Conservation (phyloP, 2,113 vertebrate genomes). For the Scytalopus superciliaris region DNA sequence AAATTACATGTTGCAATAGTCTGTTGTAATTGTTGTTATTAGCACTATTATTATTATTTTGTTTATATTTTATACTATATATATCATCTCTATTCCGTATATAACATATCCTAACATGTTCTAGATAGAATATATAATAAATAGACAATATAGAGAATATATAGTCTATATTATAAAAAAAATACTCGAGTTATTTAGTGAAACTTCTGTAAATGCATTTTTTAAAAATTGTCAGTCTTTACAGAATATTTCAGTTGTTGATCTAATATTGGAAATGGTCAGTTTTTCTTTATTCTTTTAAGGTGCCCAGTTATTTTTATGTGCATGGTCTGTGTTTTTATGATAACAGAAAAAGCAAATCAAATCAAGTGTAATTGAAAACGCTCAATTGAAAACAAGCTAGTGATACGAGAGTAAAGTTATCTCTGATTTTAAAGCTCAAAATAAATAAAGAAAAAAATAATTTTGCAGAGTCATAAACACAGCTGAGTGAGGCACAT, state of each 20-base stretch:
- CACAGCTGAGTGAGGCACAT: not conserved
- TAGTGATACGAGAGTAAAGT: accelerated
- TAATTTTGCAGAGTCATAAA: not conserved
- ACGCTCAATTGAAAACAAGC: not conserved
- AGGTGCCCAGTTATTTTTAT: not conserved
- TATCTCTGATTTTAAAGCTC: not conserved
- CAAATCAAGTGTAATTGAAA: not conserved
- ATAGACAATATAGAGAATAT: not conserved
- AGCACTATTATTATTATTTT: not conserved
- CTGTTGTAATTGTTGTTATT: not conserved
- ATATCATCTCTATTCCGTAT: not conserved
- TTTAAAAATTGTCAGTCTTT: not conserved
- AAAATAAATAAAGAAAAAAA: not conserved
- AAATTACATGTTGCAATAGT: not conserved
- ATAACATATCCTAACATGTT: not conserved
- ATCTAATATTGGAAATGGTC: not conserved
- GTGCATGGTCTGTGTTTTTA: not conserved
- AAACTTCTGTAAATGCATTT: not conserved
- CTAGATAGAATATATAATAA: not conserved
- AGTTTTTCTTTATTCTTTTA: not conserved
- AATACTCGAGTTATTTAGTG: not conserved
- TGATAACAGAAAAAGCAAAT: not conserved
- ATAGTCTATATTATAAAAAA: not conserved
- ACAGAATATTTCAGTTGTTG: not conserved
- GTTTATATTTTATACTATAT: not conserved